Evolutionary conservation across 64 coral and sea anemone genomes (phyloP), one percentile per base, ranked within the genome.

Genomic region (Hydrozoanthus tunicans): DNA sequence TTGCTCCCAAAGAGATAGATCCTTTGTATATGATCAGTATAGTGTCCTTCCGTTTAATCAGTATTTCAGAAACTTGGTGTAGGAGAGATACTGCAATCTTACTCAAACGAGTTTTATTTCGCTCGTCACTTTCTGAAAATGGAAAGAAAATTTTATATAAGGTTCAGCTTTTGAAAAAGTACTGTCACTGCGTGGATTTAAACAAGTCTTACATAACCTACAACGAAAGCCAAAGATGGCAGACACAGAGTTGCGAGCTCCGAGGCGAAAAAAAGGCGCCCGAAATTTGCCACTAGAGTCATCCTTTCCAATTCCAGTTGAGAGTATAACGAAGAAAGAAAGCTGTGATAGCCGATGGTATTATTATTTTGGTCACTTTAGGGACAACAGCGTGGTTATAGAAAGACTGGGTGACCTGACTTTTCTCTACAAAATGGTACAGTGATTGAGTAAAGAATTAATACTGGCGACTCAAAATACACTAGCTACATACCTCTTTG

Each of bases 351-450:
- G 79, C 17, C 61, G 90, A n/a, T 99, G 97, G 97, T 99, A 93
- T 73, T 99, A 94, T 62, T 99, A 99, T 75, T 91, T 93, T 77
- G 97, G 97, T 8, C 62, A 93, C 81, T 92, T 99, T n/a, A 79
- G 97, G 24, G 89, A 92, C 70, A 92, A 94, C 62, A 94, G 92
- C 65, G 94, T 99, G 5, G 80, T 96, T 52, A 78, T 99, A 63
- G 94, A 99, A 90, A 89, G 92, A 55, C 68, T 90, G 73, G 97
- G 97, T 5, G 97, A 99, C 81, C 65, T 99, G 43, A 95, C 94
- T 13, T 95, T 93, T 78, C 90, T 99, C 7, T 99, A 99, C 92
- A 95, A 88, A 93, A 99, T 99, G 97, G 97, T 98, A 69, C 59
- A 56, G 59, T 7, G 10, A 10, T 43, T 43, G 32, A 43, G 32